phyloP scores from a whole-genome alignment of 2,797 vertebrate species.

The Eidolon dupreanum region DNA sequence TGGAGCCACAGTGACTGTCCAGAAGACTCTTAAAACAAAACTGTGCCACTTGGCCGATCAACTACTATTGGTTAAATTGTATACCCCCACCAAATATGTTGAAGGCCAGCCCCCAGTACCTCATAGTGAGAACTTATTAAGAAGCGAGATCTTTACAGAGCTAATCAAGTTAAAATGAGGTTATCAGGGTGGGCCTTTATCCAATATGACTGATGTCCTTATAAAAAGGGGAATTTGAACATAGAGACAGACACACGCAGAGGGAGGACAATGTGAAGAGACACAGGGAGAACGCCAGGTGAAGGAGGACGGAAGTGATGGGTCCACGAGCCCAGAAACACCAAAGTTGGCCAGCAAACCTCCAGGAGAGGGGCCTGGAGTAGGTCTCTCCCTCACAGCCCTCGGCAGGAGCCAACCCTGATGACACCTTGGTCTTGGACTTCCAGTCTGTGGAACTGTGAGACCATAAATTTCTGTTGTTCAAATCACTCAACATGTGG shows the following conservation, averaged over 20 bases:
- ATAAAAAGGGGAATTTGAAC: not conserved
- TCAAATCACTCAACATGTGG: not conserved
- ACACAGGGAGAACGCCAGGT: accelerated
- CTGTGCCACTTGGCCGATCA: not conserved
- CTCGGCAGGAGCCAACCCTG: too few species aligned
- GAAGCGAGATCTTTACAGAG: not conserved
- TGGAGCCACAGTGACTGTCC: accelerated
- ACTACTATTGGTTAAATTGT: not conserved
- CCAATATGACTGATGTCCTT: not conserved
- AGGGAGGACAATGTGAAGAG: accelerated
- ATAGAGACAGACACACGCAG: too few species aligned
- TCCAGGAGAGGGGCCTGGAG: not conserved
- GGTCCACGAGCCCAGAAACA: accelerated
- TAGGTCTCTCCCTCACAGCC: too few species aligned
- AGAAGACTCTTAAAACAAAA: not conserved
- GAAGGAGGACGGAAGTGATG: not conserved
- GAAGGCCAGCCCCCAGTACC: not conserved
- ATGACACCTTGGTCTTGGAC: too few species aligned
- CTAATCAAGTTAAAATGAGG: not conserved
- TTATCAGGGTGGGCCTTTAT: not conserved
- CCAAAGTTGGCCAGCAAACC: not conserved
- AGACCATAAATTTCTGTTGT: not conserved
- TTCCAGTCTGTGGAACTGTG: not conserved
- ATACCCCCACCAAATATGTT: not conserved
- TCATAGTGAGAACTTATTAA: not conserved